phyloP scores from a whole-genome alignment of 2,888 invertebrate genomes.

The Scaptomyza reducta region DNA sequence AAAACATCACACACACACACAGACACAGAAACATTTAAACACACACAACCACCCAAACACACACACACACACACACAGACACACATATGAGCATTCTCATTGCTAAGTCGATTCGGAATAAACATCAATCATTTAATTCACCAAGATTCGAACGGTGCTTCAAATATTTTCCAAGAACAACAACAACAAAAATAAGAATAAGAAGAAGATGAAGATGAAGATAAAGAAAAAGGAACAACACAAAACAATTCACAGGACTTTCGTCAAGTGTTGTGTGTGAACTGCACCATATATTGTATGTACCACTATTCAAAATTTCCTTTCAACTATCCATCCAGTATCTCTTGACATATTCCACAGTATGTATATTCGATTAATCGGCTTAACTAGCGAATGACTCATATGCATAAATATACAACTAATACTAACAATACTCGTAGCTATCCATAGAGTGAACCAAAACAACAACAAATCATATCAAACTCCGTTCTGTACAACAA shows the following conservation, averaged over 20 bases:
- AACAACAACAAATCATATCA: slow-evolving; percentile 8
- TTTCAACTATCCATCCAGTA: not conserved
- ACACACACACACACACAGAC: slow-evolving; percentile 14
- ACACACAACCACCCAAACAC: slow-evolving; percentile 9
- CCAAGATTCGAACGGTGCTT: slow-evolving; percentile 60
- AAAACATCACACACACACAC: slow-evolving; percentile 19
- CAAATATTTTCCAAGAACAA: slow-evolving; percentile 22
- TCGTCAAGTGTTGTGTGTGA: slow-evolving; percentile 15
- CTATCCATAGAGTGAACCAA: slow-evolving; percentile 10
- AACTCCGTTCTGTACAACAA: slow-evolving; percentile 22
- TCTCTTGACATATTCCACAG: slow-evolving; percentile 7
- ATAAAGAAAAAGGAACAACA: not conserved
- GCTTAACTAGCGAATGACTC: slow-evolving; percentile 75
- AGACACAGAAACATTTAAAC: too few relatives aligned
- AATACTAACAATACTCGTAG: slow-evolving; percentile 33
- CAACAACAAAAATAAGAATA: not conserved
- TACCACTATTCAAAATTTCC: not conserved
- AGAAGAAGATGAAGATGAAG: too few relatives aligned
- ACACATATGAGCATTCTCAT: slow-evolving; percentile 75
- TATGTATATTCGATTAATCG: slow-evolving; percentile 59
- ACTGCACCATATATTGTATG: slow-evolving; percentile 13
- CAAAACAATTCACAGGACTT: slow-evolving; percentile 54
- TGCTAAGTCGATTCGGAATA: slow-evolving; percentile 70
- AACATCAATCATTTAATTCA: slow-evolving; percentile 54
- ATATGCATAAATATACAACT: slow-evolving; percentile 40